Conservation (phyloP, 2,888 invertebrate genomes). For the Drosophila merina region DNA sequence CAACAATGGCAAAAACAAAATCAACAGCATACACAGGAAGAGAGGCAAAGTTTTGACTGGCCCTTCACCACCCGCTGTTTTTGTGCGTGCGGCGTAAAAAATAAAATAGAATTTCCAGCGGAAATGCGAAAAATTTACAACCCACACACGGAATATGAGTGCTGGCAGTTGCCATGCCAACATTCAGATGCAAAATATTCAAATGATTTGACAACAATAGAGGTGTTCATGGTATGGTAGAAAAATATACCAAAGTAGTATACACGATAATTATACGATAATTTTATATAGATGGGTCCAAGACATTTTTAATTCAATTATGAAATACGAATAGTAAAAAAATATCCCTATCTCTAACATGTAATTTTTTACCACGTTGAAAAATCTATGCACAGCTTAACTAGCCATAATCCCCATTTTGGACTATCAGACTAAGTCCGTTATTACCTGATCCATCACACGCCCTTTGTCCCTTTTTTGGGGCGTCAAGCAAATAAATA, state of each 20-base stretch:
- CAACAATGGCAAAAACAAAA: conserved; percentile 8
- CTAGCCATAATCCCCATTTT: conserved; percentile 30
- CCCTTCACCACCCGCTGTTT: conserved; percentile 11
- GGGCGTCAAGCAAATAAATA: conserved; percentile 35
- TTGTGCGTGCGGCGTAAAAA: conserved; percentile 30
- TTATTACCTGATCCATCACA: conserved; percentile 46
- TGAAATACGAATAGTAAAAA: too few species aligned
- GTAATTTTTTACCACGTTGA: neutral
- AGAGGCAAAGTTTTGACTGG: conserved; percentile 12
- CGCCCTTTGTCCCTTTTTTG: conserved; percentile 36
- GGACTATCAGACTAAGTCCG: conserved; percentile 39
- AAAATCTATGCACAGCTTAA: conserved; percentile 31
- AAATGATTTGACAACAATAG: conserved; percentile 28
- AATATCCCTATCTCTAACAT: neutral
- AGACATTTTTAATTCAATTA: neutral
- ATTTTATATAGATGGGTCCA: neutral
- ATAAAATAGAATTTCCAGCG: conserved; percentile 40
- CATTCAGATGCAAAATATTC: conserved; percentile 22
- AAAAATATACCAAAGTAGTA: neutral
- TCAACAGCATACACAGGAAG: conserved; percentile 5
- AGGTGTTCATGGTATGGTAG: neutral
- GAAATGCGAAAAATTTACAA: conserved; percentile 45
- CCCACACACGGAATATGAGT: conserved; percentile 39
- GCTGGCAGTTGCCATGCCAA: conserved; percentile 39
- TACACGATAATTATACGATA: neutral